Conservation (phyloP, 2,113 vertebrate species). For the Brachionichthys hirsutus region DNA sequence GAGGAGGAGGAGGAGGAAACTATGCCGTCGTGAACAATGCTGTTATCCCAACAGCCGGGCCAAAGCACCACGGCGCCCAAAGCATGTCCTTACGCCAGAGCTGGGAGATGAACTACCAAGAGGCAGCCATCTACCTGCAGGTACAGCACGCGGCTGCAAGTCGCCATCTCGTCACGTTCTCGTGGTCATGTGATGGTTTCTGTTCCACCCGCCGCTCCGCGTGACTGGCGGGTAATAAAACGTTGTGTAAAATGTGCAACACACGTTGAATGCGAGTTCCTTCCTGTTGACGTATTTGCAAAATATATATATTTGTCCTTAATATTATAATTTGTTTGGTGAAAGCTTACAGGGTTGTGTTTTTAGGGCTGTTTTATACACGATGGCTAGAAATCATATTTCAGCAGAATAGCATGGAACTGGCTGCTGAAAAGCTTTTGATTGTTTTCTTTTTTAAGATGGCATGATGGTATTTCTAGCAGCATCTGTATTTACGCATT, state of each 20-base stretch:
- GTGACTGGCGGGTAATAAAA: constrained; percentile 16
- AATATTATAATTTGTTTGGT: no score
- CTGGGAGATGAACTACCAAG: constrained; percentile 98
- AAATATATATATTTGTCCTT: no score
- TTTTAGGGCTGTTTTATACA: no score
- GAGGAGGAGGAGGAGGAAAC: constrained; percentile 73
- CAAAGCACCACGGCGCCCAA: constrained; percentile 72
- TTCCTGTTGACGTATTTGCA: no score
- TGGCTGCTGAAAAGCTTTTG: no score
- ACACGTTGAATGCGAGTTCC: no score
- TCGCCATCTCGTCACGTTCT: not conserved
- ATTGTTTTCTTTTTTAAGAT: no score
- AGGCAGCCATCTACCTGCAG: constrained; percentile 98
- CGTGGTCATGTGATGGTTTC: constrained; percentile 19
- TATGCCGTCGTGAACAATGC: constrained; percentile 75
- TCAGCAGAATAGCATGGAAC: no score
- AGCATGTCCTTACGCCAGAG: constrained; percentile 78
- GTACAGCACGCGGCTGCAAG: constrained; percentile 58
- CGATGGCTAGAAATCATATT: no score
- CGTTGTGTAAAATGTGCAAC: not conserved
- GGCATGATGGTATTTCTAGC: no score
- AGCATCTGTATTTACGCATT: no score
- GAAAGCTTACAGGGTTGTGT: no score
- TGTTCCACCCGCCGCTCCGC: not conserved
- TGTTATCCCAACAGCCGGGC: constrained; percentile 75